Conservation (phyloP, 2,113 vertebrate genomes). For the Willisornis vidua region DNA sequence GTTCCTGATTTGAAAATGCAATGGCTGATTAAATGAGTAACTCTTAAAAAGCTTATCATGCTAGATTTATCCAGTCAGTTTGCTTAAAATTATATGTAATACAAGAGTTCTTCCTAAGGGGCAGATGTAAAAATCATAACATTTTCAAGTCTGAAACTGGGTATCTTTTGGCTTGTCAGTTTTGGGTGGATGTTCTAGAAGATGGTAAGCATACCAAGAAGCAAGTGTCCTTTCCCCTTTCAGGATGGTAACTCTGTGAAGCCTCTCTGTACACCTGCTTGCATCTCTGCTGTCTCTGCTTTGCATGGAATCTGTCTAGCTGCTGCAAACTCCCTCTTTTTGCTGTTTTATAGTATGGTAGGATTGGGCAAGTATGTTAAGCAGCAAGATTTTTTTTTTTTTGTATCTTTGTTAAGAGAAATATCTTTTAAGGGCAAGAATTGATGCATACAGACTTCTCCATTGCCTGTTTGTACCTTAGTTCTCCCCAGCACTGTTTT, state of each 20-base stretch:
- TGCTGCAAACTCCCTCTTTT: neutral
- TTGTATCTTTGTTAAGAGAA: neutral
- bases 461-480: neutral
- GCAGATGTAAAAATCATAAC: neutral
- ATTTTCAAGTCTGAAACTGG: neutral
- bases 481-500: neutral
- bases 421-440: neutral
- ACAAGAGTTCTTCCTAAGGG: neutral
- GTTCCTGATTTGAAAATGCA: neutral
- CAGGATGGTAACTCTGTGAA: neutral
- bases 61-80: neutral
- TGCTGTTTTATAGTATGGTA: neutral
- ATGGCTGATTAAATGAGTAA: neutral
- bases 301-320: neutral
- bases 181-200: neutral
- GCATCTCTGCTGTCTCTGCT: neutral
- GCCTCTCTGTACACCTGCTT: neutral
- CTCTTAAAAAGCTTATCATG: neutral
- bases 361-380: neutral
- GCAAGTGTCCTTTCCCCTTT: neutral
- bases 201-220: neutral
- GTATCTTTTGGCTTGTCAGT: neutral
- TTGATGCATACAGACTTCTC: neutral
- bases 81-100: neutral
- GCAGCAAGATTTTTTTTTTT: neutral